Evolutionary conservation across 1,140 invertebrate genomes (phyloP), one percentile per base, ranked within the genome.

Genomic region (Melitaea cinxia): DNA sequence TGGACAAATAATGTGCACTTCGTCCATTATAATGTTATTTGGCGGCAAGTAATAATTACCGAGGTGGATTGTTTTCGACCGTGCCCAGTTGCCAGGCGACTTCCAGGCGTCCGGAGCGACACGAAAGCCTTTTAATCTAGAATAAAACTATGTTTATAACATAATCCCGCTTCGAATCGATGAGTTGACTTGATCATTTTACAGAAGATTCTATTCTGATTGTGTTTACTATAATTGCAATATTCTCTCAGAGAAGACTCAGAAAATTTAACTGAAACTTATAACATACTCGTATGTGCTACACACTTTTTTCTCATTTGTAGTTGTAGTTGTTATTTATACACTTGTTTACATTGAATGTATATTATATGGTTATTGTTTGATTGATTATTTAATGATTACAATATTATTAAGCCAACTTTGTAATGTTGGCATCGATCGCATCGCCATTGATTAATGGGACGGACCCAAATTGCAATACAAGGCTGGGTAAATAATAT

Each of bases 1-100:
- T 87, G 77, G 80, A 85, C 79, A 87, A 83, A 87, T 87, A 87
- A 87, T 87, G 81, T 72, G 74, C 73, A 75, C 70, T 70, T 68
- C 63, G 72, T 49, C 77, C 74, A 86, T 84, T 84, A 86, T 83
- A 84, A 84, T 77, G 79, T 84, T 83, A 79, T 86, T 84, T 82
- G 78, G 80, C 69, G 70, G 64, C 73, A 76, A 72, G 59, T 60
- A 75, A 77, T 79, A 75, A 80, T 81, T 77, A 72, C 73, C 71
- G 55, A 70, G 72, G 65, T 65, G 59, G 67, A 70, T 70, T 73
- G 64, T 73, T 70, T 73, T 65, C 56, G 55, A 59, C 39, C 58
- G 42, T 57, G 50, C 26, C 42, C 58, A 26, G 66, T 57, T 58
- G 68, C 65, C 58, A 67, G 30, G 33, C 63, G 57, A 61, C 63